These are phyloP conservation scores for Dryobates pubescens DNA, from an alignment of 2,797 vertebrate species.

Conservation along the genomic window DNA sequence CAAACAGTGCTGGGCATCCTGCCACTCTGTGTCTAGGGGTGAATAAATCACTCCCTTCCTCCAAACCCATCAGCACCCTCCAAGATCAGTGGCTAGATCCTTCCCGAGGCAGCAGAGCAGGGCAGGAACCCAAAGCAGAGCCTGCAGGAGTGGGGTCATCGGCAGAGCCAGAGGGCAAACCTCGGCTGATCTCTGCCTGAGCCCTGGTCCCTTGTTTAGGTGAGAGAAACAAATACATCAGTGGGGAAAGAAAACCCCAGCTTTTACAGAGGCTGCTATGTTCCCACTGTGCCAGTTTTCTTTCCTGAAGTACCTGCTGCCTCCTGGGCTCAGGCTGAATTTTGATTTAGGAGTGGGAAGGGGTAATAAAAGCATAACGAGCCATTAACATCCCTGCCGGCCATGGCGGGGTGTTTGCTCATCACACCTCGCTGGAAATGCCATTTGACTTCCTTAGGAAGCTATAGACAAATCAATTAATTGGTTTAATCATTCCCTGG, in stretches of 20 bases:
- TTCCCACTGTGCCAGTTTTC: slow-evolving; percentile 34
- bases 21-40: background rate
- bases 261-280: slow-evolving; percentile 16
- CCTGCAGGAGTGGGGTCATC: background rate
- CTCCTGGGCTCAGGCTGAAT: background rate
- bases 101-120: background rate
- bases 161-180: background rate
- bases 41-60: background rate
- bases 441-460: slow-evolving; percentile 48
- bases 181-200: background rate
- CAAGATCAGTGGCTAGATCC: rapidly evolving
- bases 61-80: background rate
- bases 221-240: slow-evolving; percentile 40
- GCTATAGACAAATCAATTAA: slow-evolving; percentile 72
- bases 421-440: slow-evolving; percentile 46
- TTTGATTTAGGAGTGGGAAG: slow-evolving; percentile 57
- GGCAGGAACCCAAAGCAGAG: background rate
- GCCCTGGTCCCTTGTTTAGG: background rate
- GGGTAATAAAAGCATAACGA: slow-evolving; percentile 41
- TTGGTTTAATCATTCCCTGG: slow-evolving; percentile 60
- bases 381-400: slow-evolving; percentile 18
- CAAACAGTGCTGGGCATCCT: background rate
- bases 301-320: slow-evolving; percentile 49
- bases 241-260: background rate
- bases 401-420: slow-evolving; percentile 12